Percentiles rank a stretch among this genome's conserved stretches.
phyloP scores from a whole-genome alignment of 2,113 vertebrate species.

The Trematomus loennbergii region DNA sequence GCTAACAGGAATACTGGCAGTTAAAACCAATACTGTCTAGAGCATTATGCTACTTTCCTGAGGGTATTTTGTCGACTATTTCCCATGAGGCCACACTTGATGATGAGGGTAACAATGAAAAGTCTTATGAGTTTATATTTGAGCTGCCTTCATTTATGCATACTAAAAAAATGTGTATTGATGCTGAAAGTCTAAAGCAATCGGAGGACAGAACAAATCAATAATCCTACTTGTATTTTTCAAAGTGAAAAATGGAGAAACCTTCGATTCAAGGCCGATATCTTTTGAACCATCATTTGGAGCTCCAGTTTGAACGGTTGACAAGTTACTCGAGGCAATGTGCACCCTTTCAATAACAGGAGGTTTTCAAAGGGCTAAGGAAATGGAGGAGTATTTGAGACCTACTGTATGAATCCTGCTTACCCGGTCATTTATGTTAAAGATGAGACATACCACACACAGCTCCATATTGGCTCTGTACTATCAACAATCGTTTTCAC shows the following conservation, averaged over 20 bases:
- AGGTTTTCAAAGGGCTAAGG: conserved; percentile 30
- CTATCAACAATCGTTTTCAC: conserved; percentile 7
- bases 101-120: background rate
- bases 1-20: background rate
- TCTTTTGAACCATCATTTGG: conserved; percentile 31
- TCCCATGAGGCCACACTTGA: background rate
- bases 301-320: conserved; percentile 21
- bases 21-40: background rate
- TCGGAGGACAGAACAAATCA: background rate
- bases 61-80: background rate
- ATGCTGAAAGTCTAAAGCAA: background rate
- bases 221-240: background rate
- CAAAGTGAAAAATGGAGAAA: background rate
- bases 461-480: conserved; percentile 8
- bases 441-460: conserved; percentile 21
- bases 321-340: conserved; percentile 51
- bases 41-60: background rate
- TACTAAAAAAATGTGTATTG: background rate
- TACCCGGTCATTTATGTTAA: conserved; percentile 27
- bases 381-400: conserved; percentile 50
- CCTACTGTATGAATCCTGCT: conserved; percentile 11
- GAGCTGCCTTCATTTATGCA: background rate
- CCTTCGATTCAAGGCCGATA: conserved; percentile 11
- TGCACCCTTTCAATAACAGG: conserved; percentile 43
- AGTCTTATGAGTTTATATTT: background rate